phyloP scores from a whole-genome alignment of 2,797 vertebrate species.

The Falco naumanni region DNA sequence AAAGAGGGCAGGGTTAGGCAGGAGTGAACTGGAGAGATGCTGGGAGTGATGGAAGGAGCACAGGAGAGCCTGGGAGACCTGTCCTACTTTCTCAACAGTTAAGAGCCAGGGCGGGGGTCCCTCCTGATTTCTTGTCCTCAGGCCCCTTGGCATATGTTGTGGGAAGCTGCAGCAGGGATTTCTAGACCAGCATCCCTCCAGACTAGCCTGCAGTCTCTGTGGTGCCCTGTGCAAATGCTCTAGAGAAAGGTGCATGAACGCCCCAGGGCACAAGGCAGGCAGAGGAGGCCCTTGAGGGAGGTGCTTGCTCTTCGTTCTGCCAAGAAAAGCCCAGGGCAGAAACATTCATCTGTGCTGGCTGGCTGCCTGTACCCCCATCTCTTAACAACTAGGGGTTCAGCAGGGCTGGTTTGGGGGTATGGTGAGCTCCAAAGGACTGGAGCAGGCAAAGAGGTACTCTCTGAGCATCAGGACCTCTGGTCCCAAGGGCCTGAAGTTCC shows the following conservation, averaged over 20 bases:
- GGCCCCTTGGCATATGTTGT: slow-evolving; percentile 18
- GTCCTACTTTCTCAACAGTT: slow-evolving; percentile 51
- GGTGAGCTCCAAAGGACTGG: background rate
- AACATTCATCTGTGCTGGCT: background rate
- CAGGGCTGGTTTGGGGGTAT: background rate
- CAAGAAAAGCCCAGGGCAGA: background rate
- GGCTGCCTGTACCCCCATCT: background rate
- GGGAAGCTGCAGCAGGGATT: slow-evolving; percentile 7
- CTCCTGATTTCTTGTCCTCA: slow-evolving; percentile 28
- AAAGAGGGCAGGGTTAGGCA: background rate
- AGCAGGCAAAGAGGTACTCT: background rate
- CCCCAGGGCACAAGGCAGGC: slow-evolving; percentile 18
- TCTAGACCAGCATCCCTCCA: background rate
- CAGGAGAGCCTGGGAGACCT: slow-evolving; percentile 55
- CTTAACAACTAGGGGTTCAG: rapidly evolving
- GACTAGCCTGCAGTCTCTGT: background rate
- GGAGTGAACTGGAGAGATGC: background rate
- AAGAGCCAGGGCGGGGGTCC: background rate
- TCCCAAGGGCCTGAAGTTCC: background rate
- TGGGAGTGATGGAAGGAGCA: slow-evolving; percentile 19
- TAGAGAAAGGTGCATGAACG: background rate
- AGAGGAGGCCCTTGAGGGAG: background rate
- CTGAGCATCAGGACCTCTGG: background rate
- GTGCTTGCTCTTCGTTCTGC: background rate
- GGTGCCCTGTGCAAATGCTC: background rate